A percentile compares a stretch with the other conserved stretches of the same genome.
Evolutionary conservation across 2,797 vertebrate species (phyloP).

Genomic region (Anas flavirostris): DNA sequence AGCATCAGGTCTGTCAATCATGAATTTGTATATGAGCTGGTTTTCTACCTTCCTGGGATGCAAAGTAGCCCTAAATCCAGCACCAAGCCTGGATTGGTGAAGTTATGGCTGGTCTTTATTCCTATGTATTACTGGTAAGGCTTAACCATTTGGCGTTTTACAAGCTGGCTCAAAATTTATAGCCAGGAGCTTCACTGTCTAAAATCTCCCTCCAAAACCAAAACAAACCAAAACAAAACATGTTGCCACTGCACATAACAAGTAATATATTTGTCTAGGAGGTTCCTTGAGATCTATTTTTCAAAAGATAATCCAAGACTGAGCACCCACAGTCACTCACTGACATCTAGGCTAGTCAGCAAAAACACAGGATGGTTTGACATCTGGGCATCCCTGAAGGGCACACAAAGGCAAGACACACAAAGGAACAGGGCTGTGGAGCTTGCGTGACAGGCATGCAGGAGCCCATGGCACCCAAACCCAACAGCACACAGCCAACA

Average conservation of each 20-base stretch:
- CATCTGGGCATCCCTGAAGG: background rate
- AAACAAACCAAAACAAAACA: background rate
- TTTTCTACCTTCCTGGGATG: background rate
- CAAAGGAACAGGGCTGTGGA: background rate
- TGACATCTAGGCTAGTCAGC: background rate
- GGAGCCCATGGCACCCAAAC: background rate
- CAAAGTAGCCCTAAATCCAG: background rate
- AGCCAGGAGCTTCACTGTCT: background rate
- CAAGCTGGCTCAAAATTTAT: background rate
- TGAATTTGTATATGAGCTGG: background rate
- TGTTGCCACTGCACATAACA: background rate
- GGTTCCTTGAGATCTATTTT: background rate
- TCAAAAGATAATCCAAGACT: background rate
- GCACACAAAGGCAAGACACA: background rate
- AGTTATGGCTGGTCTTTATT: background rate
- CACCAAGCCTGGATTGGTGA: background rate
- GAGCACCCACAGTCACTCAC: background rate
- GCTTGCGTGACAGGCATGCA: background rate
- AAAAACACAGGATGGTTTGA: background rate
- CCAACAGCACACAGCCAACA: rapidly evolving
- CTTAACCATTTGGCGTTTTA: background rate
- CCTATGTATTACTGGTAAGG: background rate
- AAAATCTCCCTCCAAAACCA: background rate
- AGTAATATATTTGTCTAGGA: background rate
- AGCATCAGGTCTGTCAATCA: background rate